phyloP scores from a whole-genome alignment of 1,140 invertebrate genomes.

The Drosophila trapezifrons region DNA sequence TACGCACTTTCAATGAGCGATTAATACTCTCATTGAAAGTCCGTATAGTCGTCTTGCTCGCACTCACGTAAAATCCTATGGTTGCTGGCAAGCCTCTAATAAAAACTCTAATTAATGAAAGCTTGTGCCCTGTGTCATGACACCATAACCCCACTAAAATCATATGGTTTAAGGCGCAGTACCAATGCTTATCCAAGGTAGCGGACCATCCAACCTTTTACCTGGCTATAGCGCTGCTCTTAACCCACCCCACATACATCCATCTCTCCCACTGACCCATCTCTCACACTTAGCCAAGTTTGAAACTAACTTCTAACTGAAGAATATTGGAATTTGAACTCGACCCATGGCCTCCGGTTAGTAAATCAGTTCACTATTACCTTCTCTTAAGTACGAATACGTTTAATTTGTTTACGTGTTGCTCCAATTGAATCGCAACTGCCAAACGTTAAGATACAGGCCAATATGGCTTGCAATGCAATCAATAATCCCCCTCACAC shows the following conservation, averaged over 20 bases:
- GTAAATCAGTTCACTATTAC: constrained; percentile 42
- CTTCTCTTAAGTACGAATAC: constrained; percentile 45
- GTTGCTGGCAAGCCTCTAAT: no score
- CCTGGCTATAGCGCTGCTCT: constrained; percentile 10
- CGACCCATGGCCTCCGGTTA: constrained; percentile 44
- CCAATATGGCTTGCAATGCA: constrained; percentile 28
- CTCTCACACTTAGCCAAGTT: constrained; percentile 19
- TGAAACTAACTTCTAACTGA: constrained; percentile 48
- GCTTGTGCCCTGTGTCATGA: no score
- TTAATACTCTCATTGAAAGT: no score
- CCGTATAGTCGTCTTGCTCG: no score
- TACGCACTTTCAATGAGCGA: no score
- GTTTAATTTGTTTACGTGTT: constrained; percentile 28
- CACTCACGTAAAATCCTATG: no score
- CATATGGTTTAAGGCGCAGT: constrained; percentile 28
- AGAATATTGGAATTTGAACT: constrained; percentile 47
- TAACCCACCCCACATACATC: constrained; percentile 16
- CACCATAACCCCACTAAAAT: no score
- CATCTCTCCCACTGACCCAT: constrained; percentile 30
- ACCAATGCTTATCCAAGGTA: constrained; percentile 31
- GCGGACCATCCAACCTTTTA: constrained; percentile 19
- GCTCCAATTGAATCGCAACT: constrained; percentile 19
- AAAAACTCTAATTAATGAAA: no score
- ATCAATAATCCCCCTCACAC: constrained; percentile 29
- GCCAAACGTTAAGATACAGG: constrained; percentile 19